These are phyloP conservation scores for Alectura lathami DNA, from an alignment of 2,113 vertebrate species.

Conservation along the genomic window DNA sequence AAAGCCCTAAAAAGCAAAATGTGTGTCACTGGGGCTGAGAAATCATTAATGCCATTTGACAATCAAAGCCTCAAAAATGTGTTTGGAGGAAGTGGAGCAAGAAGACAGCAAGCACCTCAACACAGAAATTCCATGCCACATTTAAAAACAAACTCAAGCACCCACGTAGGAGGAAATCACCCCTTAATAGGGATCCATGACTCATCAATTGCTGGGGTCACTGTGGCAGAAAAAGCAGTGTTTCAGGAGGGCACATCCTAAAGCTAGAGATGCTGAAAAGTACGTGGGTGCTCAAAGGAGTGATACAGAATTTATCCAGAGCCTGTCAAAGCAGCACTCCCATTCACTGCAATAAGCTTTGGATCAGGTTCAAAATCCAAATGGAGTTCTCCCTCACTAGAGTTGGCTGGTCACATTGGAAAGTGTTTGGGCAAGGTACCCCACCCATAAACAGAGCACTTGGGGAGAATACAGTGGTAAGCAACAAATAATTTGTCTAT, in stretches of 20 bases:
- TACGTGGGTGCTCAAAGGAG: neutral
- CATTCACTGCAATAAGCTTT: constrained; percentile 36
- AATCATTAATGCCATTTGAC: constrained; percentile 21
- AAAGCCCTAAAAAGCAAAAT: constrained; percentile 41
- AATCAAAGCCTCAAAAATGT: constrained; percentile 9
- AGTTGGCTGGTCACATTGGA: constrained; percentile 14
- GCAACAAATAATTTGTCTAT: constrained; percentile 25
- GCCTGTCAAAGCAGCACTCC: neutral
- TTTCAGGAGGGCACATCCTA: neutral
- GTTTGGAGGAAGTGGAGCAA: neutral
- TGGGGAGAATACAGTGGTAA: neutral
- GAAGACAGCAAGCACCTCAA: constrained; percentile 31
- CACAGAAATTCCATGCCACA: constrained; percentile 42
- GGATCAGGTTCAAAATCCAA: neutral
- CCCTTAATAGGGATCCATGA: neutral
- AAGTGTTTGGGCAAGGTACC: constrained; percentile 26
- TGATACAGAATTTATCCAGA: neutral
- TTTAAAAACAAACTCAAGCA: constrained; percentile 55
- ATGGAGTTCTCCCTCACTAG: neutral
- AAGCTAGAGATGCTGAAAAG: constrained; percentile 20
- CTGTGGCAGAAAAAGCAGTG: neutral
- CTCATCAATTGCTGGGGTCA: neutral
- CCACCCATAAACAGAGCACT: constrained; percentile 41
- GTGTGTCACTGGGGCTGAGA: constrained; percentile 23
- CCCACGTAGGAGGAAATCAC: neutral